Evolutionary conservation across 2,888 invertebrate species (phyloP), one percentile per base, ranked within the genome.

Genomic region (Myopa tessellatipennis): DNA sequence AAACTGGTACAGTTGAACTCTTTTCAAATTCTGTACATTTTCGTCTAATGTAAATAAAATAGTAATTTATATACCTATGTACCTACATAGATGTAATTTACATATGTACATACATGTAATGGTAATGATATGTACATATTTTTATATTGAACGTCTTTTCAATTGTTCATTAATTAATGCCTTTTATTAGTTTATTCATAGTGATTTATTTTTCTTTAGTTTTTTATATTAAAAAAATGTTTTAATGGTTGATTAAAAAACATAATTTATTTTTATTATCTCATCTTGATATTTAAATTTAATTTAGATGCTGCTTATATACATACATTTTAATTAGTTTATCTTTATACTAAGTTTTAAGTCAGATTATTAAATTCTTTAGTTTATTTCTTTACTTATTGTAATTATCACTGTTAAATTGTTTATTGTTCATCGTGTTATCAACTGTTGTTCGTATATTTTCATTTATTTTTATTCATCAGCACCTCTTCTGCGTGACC

Each of bases 71-170:
- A 67, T 40, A 40, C 38, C 4, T 50, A 68, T 8, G 14, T 45
- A 68, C 14, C 16, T 68, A 52, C 6, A 74, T n/a, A 36, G 16
- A 61, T 63, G 7, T 63, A 26, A 7, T 73, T 34, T 65, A 34
- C 73, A 38, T 36, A 50, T 74, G 80, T 84, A 79, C 26, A 45
- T n/a, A 45, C 3, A 45, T 50, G n/a, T 68, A 68, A n/a, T 40
- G n/a, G 3, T 68, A 38, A n/a, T 18, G 5, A 36, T 68, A 14
- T 45, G 12, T 18, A 38, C 8, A 40, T 40, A 67, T 40, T 36
- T 12, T 18, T 5, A 26, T 8, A 12, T 18, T 14, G 18, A 16
- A 4, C 18, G 26, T 10, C 18, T 34, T 18, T 63, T 12, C 63
- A 63, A 26, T 26, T 26, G 26, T 26, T 26, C 26, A 26, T 26